A percentile compares a stretch with the other conserved stretches of the same genome.
Conservation (phyloP, 2,797 vertebrate species). For the Clarias pachynema region DNA sequence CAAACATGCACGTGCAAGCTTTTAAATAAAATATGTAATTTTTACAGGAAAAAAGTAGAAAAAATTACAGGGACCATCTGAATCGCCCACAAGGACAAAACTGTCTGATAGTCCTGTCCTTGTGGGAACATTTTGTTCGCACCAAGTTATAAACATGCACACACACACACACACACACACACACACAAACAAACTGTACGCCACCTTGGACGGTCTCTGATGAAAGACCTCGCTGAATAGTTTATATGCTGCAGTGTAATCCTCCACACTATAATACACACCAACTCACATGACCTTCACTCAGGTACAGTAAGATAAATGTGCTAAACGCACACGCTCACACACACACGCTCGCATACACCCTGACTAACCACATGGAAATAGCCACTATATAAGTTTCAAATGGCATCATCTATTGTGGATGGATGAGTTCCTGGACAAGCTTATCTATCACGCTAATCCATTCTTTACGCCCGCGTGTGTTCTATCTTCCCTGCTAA, state of each 20-base stretch:
- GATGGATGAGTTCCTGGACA: slow-evolving; percentile 49
- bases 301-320: slow-evolving; percentile 32
- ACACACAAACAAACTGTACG: background rate
- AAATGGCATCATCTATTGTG: slow-evolving; percentile 42
- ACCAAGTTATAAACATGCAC: background rate
- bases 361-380: slow-evolving; percentile 37
- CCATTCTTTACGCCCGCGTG: slow-evolving; percentile 47
- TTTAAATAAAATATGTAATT: background rate
- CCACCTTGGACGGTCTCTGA: slow-evolving; percentile 26
- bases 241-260: slow-evolving; percentile 27
- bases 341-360: slow-evolving; percentile 7
- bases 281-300: slow-evolving; percentile 45
- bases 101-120: background rate
- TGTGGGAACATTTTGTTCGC: background rate
- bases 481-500: slow-evolving; percentile 46
- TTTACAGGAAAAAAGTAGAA: background rate
- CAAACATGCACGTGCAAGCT: background rate
- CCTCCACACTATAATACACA: slow-evolving; percentile 19
- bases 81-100: background rate
- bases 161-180: background rate
- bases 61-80: background rate
- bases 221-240: slow-evolving; percentile 20
- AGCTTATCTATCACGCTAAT: slow-evolving; percentile 50
- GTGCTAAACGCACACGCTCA: slow-evolving; percentile 4
- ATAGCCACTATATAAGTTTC: slow-evolving; percentile 41